A percentile compares a stretch with the other conserved stretches of the same genome.
Evolutionary conservation across 2,888 invertebrate genomes (phyloP).

Genomic region (Monoplex corrugatus): DNA sequence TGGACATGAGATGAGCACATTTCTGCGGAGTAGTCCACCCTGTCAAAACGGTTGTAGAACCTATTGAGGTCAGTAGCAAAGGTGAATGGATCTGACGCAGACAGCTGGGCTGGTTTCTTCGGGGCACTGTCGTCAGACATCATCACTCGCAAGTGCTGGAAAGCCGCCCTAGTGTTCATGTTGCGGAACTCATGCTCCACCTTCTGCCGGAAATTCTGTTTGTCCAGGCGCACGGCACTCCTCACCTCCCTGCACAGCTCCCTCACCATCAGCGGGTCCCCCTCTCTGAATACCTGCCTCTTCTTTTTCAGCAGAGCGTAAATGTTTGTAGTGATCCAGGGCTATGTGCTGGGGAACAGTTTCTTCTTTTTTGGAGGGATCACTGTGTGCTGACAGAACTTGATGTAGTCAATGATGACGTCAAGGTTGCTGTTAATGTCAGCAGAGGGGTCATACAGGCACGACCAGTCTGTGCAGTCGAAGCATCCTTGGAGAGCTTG

Average conservation of each 20-base stretch:
- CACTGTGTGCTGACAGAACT: neutral
- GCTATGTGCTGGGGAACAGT: neutral
- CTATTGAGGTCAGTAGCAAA: constrained; percentile 3
- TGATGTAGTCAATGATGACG: neutral
- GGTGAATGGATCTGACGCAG: neutral
- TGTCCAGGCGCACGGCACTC: too few species aligned
- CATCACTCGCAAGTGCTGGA: neutral
- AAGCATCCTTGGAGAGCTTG: neutral
- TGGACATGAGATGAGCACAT: too few species aligned
- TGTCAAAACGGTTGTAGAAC: neutral
- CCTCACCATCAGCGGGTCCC: neutral
- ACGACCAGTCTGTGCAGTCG: neutral
- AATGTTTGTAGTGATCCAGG: neutral
- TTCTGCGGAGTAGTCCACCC: neutral
- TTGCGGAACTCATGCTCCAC: neutral
- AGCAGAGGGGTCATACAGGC: neutral
- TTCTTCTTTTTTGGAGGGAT: neutral
- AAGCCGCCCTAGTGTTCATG: neutral
- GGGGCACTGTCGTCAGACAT: neutral
- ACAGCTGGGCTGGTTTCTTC: neutral
- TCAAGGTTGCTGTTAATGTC: neutral
- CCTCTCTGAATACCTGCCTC: neutral
- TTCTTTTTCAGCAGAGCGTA: neutral
- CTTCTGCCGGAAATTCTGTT: neutral
- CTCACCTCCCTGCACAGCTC: neutral